Percentiles rank a stretch among this genome's conserved stretches.
phyloP scores from a whole-genome alignment of 2,797 vertebrate genomes.

The Eupleurogrammus muticus region DNA sequence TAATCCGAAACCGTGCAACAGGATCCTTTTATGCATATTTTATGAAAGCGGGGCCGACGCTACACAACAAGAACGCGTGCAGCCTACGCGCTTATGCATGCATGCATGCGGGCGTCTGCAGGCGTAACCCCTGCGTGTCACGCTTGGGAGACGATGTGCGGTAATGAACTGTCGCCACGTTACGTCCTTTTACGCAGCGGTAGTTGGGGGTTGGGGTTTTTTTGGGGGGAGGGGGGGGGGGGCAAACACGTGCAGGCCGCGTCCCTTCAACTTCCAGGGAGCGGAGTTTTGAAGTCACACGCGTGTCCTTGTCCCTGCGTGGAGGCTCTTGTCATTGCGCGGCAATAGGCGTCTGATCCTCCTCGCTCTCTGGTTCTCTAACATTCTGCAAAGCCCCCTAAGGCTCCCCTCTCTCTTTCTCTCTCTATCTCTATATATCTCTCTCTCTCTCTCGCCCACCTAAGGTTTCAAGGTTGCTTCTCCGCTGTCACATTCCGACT shows the following conservation, averaged over 20 bases:
- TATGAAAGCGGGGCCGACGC: neutral
- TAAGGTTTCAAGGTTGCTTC: slow-evolving; percentile 78
- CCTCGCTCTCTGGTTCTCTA: slow-evolving; percentile 53
- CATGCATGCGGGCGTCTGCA: neutral
- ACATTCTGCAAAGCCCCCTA: slow-evolving; percentile 67
- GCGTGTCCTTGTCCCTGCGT: slow-evolving; percentile 65
- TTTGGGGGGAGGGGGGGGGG: too few relatives aligned
- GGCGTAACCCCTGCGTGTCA: neutral
- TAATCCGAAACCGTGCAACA: neutral
- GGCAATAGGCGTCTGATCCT: slow-evolving; percentile 70
- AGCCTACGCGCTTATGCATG: too few relatives aligned
- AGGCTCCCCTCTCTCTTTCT: slow-evolving; percentile 72
- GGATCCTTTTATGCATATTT: neutral
- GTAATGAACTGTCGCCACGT: slow-evolving; percentile 22
- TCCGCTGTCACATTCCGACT: slow-evolving; percentile 63
- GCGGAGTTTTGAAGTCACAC: slow-evolving; percentile 31
- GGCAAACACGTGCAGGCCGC: neutral
- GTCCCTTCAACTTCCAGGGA: slow-evolving; percentile 32
- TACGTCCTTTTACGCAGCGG: slow-evolving; percentile 8
- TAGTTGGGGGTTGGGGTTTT: too few relatives aligned
- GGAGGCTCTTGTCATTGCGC: slow-evolving; percentile 66
- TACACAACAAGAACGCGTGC: too few relatives aligned
- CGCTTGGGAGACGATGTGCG: slow-evolving; percentile 3
- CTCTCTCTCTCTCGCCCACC: slow-evolving; percentile 61
- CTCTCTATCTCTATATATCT: too few relatives aligned